Evolutionary conservation across 2,888 invertebrate species (phyloP).

Genomic region (Hydriomena furcata): DNA sequence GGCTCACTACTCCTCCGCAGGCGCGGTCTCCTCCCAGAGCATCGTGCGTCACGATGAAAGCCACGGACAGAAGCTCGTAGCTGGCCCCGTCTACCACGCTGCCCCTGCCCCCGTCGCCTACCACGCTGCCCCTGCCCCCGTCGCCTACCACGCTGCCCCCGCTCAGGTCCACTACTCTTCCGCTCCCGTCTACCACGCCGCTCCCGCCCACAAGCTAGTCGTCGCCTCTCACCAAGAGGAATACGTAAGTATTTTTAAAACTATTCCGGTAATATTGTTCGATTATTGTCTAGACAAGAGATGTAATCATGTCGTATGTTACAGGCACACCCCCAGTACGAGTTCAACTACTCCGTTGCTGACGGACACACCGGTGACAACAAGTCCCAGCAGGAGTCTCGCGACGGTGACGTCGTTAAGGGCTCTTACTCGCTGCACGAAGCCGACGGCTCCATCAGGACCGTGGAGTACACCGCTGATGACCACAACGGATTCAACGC

Average conservation of each 20-base stretch:
- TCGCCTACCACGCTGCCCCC: conserved; percentile 44
- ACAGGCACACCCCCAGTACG: conserved; percentile 73
- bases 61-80: conserved; percentile 34
- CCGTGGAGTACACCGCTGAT: conserved; percentile 81
- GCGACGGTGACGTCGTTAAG: conserved; percentile 81
- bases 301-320: not conserved
- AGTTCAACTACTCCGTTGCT: conserved; percentile 81
- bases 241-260: conserved; percentile 38
- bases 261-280: not conserved
- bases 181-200: too few species aligned
- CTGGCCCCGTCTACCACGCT: conserved; percentile 43
- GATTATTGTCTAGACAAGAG: not conserved
- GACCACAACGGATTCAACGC: conserved; percentile 79
- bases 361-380: conserved; percentile 83
- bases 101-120: conserved; percentile 50
- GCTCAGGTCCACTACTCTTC: conserved; percentile 24
- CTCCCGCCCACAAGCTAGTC: conserved; percentile 39
- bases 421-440: conserved; percentile 82
- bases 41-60: conserved; percentile 64
- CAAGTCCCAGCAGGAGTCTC: conserved; percentile 79
- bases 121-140: conserved; percentile 41
- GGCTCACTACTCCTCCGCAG: conserved; percentile 69
- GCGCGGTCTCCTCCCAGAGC: conserved; percentile 66
- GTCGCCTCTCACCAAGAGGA: conserved; percentile 49
- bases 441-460: conserved; percentile 81